These are phyloP conservation scores for Mimachlamys varia DNA, from an alignment of 2,888 invertebrate species.

Conservation along the genomic window DNA sequence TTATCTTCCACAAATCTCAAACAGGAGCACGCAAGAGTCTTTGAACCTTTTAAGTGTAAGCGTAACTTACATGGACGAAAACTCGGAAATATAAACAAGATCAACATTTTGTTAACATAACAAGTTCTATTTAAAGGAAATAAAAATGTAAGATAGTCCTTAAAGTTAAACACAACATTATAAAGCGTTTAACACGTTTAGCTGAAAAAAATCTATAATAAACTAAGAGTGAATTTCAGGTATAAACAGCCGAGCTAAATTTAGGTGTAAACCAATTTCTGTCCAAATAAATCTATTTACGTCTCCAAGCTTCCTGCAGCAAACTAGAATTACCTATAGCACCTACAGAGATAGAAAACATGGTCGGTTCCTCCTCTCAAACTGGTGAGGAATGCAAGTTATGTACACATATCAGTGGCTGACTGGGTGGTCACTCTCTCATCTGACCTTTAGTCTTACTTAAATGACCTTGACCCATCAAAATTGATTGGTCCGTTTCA, in stretches of 20 bases:
- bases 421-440: conserved; percentile 12
- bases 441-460: background rate
- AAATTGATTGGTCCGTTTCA: background rate
- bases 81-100: conserved; percentile 1
- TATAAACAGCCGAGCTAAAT: background rate
- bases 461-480: background rate
- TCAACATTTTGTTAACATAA: background rate
- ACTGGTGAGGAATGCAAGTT: background rate
- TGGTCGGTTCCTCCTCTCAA: background rate
- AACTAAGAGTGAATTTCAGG: background rate
- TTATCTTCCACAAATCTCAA: background rate
- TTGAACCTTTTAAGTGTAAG: background rate
- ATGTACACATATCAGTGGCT: background rate
- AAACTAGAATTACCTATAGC: background rate
- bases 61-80: background rate
- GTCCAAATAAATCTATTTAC: background rate
- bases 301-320: background rate
- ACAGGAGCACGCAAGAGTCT: background rate
- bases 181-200: background rate
- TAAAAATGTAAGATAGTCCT: background rate
- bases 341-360: background rate
- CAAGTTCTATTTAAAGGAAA: background rate
- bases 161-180: background rate
- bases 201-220: background rate
- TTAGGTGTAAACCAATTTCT: conserved; percentile 28